Base-by-base conservation (phyloP, 2,797 vertebrate species). In the Lemur catta region DNA sequence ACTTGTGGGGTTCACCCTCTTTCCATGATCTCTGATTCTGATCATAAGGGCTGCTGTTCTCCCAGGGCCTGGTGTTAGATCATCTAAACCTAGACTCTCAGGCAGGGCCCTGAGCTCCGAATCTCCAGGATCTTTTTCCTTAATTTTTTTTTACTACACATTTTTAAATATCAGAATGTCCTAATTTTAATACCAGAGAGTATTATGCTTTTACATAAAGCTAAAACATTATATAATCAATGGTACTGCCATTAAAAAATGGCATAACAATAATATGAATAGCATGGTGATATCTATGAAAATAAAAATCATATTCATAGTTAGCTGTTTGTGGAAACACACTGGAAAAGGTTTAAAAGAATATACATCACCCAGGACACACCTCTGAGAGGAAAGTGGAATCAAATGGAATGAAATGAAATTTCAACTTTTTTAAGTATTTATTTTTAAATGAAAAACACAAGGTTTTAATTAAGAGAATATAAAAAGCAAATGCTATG, bases 401-500 rank as follows among this genome's bases (percentile, higher is more conserved):
- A 78, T 50, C 26, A 72, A 50, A 78, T 41, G 15, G 4, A 14
- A 11, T 52, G 7, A 80, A 67, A 79, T 52, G 8, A n/a, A 78
- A 79, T 61, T 52, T 91, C 20, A 59, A 41, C 17, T 22, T 65
- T 59, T 74, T n/a, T 84, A 84, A 71, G 52, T 71, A 76, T 59
- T 81, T 48, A 33, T 57, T 92, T 41, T 30, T 55, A 71, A 75
- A 46, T 38, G 78, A 6, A 33, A 79, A 67, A 18, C 0, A 7
- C 28, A 15, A 65, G 7, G 2, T 71, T 72, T 89, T 43, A 79
- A 46, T 55, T 33, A 55, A 75, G 43, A 24, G 10, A 55, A 55
- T 46, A 87, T 30, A 38, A 63, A 63, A 48, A 57, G 48, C 12
- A 50, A 50, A 65, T 33, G 2, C 2, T 43, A 43, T 86, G 18